phyloP scores from a whole-genome alignment of 2,888 invertebrate species.

The Mellilla xanthometata region DNA sequence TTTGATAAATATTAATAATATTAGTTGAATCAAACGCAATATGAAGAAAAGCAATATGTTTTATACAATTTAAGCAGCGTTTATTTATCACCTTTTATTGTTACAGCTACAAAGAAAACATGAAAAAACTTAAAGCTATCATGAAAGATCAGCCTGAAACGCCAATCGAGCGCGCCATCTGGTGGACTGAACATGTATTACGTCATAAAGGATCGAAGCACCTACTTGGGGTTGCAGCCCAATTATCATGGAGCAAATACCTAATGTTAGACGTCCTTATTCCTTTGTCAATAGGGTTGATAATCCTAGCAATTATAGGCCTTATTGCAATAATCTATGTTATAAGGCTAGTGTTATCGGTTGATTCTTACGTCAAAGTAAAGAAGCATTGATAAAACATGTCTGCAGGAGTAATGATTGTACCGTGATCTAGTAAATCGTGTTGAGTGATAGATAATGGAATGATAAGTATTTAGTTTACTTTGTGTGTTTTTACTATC shows the following conservation, averaged over 20 bases:
- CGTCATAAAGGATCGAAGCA: conserved; percentile 40
- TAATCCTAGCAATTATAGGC: neutral
- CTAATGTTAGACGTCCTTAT: conserved; percentile 22
- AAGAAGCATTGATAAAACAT: neutral
- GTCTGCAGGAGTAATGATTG: neutral
- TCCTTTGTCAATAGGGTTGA: neutral
- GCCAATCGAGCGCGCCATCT: conserved; percentile 37
- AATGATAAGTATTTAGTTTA: no score
- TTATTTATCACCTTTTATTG: no score
- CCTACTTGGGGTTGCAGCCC: conserved; percentile 35
- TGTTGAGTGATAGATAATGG: no score
- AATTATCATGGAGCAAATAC: conserved; percentile 33
- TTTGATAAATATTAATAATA: no score
- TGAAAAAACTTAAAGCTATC: conserved; percentile 25
- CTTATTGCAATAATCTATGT: neutral
- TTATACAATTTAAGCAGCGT: no score
- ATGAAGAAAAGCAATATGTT: no score
- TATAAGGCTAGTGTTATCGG: neutral
- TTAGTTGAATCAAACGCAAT: no score
- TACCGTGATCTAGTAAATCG: no score
- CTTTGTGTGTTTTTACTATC: no score
- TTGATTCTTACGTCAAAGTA: neutral
- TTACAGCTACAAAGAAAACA: conserved; percentile 26
- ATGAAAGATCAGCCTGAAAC: conserved; percentile 37
- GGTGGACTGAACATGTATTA: conserved; percentile 44